phyloP scores from a whole-genome alignment of 2,888 invertebrate species.

The Eristalis tenax region DNA sequence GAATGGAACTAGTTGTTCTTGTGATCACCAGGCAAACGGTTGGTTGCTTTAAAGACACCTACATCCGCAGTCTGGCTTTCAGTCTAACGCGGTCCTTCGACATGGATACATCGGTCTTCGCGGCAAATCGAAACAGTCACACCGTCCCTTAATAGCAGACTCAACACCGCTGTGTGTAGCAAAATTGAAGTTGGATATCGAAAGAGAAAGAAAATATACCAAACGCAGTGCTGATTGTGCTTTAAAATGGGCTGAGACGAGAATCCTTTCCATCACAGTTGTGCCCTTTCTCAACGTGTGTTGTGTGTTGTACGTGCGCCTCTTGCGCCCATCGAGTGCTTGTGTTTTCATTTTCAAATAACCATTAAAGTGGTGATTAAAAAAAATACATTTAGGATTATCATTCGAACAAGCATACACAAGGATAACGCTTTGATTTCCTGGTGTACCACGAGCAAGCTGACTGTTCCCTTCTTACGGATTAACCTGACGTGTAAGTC shows the following conservation, averaged over 20 bases:
- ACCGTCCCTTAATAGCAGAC: neutral
- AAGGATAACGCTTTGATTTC: conserved; percentile 25
- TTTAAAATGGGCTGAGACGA: conserved; percentile 62
- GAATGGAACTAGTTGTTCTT: conserved; percentile 42
- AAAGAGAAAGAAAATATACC: neutral
- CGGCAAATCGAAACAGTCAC: conserved; percentile 4
- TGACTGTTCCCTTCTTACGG: neutral
- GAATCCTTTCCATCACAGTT: neutral
- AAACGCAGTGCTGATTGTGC: conserved; percentile 3
- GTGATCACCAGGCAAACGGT: conserved; percentile 4
- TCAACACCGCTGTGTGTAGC: neutral
- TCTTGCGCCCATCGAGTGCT: conserved; percentile 8
- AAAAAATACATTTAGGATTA: conserved; percentile 56
- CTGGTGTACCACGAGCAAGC: conserved; percentile 45
- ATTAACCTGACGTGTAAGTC: neutral
- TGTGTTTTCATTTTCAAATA: conserved; percentile 10
- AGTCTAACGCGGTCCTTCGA: conserved; percentile 56
- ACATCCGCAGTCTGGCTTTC: conserved; percentile 59
- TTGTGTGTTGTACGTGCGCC: neutral
- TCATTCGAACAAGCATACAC: conserved; percentile 13
- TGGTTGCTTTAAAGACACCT: conserved; percentile 49
- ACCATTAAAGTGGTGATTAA: neutral
- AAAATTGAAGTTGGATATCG: conserved; percentile 5
- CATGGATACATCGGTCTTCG: conserved; percentile 32
- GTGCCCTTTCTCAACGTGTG: conserved; percentile 5